Evolutionary conservation across 2,888 invertebrate species (phyloP), one percentile per base, ranked within the genome.

Genomic region (Mystacides longicornis): DNA sequence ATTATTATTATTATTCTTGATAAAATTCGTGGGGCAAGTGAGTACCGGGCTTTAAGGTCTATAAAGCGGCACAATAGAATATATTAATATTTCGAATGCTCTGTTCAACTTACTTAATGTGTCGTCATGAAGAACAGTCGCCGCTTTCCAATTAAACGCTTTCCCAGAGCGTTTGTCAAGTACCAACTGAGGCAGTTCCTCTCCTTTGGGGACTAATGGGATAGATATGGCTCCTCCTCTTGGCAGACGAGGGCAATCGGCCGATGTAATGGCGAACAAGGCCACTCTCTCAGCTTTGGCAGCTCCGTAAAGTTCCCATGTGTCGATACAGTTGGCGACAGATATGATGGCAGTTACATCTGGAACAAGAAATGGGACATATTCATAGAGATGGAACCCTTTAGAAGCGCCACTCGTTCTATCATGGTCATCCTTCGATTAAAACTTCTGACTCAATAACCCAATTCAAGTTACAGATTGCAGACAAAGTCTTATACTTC

Each of bases 191-290:
- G 91, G 82, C 57, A 91, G 68, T 69, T 91, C 91, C 58, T 86
- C 80, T 0, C 88, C 87, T 7, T 33, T 43, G 1, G 76, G 74
- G n/a, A 86, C 72, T 52, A 85, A 72, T 0, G 91, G 89, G 52
- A 80, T 81, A 49, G 87, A 88, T 27, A 91, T 74, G 0, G 88
- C 89, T 18, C 81, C 75, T 23, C 78, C 70, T 0, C 73, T 64
- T 0, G 89, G 87, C 49, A 92, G 68, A 37, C 92, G 77, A 0
- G 89, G 86, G 67, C 92, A 92, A 65, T 90, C 87, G 1, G 83
- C 77, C 66, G 88, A 90, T 51, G 89, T 89, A 59, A 90, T 76
- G 0, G 89, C 87, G 60, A 91, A 80, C 45, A 87, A 77, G 0
- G 89, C 70, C 5, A 90, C 72, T 55, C 83, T 79, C 63, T 86